Percentiles rank a stretch among this genome's conserved stretches.
Conservation (phyloP, 1,140 invertebrate species). For the Parapsyche elsis region DNA sequence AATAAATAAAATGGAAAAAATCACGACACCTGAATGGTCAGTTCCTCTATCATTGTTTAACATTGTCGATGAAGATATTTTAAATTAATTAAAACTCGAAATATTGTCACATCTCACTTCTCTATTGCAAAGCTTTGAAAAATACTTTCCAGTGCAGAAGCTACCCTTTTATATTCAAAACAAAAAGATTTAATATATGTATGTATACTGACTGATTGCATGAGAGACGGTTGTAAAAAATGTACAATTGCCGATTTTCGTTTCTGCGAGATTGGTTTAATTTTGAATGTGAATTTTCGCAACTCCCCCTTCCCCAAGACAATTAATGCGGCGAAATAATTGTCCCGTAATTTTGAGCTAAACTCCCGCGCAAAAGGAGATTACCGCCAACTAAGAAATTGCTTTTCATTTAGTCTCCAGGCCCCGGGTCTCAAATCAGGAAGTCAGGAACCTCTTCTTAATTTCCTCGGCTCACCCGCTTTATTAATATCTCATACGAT, state of each 20-base stretch:
- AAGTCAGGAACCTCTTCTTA: neutral
- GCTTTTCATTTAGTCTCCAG: conserved; percentile 1
- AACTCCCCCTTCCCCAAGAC: neutral
- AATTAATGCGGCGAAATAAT: neutral
- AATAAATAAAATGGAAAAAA: too few relatives aligned
- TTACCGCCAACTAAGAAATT: conserved; percentile 18
- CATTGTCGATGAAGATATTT: too few relatives aligned
- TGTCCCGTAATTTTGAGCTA: neutral
- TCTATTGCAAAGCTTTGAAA: too few relatives aligned
- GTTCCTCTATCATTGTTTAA: too few relatives aligned
- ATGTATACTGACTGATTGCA: too few relatives aligned
- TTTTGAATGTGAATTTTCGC: neutral
- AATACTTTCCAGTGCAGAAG: too few relatives aligned
- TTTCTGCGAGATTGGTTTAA: neutral
- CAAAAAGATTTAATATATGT: too few relatives aligned
- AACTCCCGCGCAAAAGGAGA: neutral
- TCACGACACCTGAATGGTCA: too few relatives aligned
- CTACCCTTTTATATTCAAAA: too few relatives aligned
- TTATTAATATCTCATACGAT: neutral
- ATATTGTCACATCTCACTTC: too few relatives aligned
- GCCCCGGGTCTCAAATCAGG: neutral
- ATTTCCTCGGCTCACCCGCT: neutral
- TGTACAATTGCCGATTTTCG: neutral
- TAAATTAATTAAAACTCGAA: too few relatives aligned
- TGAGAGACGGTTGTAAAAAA: too few relatives aligned